phyloP scores from a whole-genome alignment of 2,113 vertebrate species.

The human (Homo sapiens) region GRCh38 chr5:181220001-181220500 shows the following conservation, averaged over 20 bases:
- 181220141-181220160: background rate
- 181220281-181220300: background rate
- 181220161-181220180: background rate
- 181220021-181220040: background rate
- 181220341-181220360: background rate
- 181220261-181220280: background rate
- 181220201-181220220: background rate
- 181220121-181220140: background rate
- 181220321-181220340: background rate
- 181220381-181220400: background rate
- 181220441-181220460: background rate
- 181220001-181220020: background rate
- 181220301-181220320: background rate
- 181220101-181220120: background rate
- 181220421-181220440: background rate
- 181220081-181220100: background rate
- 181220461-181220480: background rate
- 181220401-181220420: fast-evolving
- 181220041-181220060: background rate
- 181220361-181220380: background rate
- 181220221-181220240: background rate
- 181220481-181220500: background rate
- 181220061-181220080: background rate
- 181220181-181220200: too few relatives aligned
- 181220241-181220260: background rate